Conservation (phyloP, 2,888 invertebrate species). For the Campaea margaritaria region DNA sequence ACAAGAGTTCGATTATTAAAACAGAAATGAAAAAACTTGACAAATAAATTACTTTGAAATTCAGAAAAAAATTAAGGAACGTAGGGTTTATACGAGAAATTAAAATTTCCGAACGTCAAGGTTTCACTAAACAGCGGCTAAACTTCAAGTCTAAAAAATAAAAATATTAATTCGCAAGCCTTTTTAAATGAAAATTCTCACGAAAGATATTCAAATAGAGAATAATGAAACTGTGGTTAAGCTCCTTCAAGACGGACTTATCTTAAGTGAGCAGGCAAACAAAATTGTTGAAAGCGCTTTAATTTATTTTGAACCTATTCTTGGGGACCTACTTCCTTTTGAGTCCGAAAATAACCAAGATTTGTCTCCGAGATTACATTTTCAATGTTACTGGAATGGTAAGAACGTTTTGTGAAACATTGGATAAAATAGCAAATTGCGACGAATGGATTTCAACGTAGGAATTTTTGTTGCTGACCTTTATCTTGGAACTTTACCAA, state of each 20-base stretch:
- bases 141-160: not conserved
- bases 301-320: constrained; percentile 20
- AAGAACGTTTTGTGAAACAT: not conserved
- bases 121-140: too few species aligned
- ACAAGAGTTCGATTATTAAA: too few species aligned
- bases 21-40: too few species aligned
- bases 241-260: constrained; percentile 19
- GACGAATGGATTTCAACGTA: not conserved
- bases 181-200: constrained; percentile 1
- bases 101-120: too few species aligned
- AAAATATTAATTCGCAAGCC: constrained; percentile 1
- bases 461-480: too few species aligned
- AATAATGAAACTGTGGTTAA: constrained; percentile 22
- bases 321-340: not conserved
- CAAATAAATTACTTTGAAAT: too few species aligned
- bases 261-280: constrained; percentile 28
- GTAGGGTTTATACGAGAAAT: too few species aligned
- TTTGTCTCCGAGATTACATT: not conserved
- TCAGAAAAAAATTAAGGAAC: too few species aligned
- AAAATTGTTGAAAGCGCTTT: constrained; percentile 19
- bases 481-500: too few species aligned
- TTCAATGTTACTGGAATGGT: not conserved
- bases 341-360: constrained; percentile 2
- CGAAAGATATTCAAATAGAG: constrained; percentile 2
- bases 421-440: not conserved